Conservation (phyloP, 92 coral and sea anemone genomes). For the Zoanthus gigantus region DNA sequence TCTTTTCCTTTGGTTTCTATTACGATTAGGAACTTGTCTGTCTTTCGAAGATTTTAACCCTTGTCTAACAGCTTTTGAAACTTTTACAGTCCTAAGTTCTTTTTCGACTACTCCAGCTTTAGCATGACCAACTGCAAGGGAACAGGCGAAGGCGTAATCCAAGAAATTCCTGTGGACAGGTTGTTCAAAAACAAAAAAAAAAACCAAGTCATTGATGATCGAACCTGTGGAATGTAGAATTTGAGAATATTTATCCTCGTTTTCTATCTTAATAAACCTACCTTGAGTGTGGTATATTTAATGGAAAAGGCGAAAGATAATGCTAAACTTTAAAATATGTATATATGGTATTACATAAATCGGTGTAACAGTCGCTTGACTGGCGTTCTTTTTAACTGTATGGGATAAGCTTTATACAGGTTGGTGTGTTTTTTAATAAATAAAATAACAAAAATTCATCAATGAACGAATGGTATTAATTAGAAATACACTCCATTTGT, state of each 20-base stretch:
- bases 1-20: background rate
- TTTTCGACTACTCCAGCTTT: constrained; percentile 1
- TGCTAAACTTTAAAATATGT: too few species aligned
- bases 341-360: too few species aligned
- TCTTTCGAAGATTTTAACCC: constrained; percentile 54
- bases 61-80: constrained; percentile 55
- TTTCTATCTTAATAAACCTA: too few species aligned
- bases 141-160: constrained; percentile 78
- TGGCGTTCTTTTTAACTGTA: too few species aligned
- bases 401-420: too few species aligned
- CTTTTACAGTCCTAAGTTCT: background rate
- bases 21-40: background rate
- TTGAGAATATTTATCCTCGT: background rate
- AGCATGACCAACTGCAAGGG: constrained; percentile 44
- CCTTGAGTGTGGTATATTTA: too few species aligned
- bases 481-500: too few species aligned
- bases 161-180: constrained; percentile 55
- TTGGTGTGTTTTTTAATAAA: too few species aligned
- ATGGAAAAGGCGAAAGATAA: too few species aligned
- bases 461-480: too few species aligned
- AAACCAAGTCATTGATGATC: background rate
- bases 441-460: too few species aligned
- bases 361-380: too few species aligned
- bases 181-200: background rate
- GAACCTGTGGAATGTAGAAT: background rate